Conservation (phyloP, 1,140 invertebrate species). For the Ostrea edulis region DNA sequence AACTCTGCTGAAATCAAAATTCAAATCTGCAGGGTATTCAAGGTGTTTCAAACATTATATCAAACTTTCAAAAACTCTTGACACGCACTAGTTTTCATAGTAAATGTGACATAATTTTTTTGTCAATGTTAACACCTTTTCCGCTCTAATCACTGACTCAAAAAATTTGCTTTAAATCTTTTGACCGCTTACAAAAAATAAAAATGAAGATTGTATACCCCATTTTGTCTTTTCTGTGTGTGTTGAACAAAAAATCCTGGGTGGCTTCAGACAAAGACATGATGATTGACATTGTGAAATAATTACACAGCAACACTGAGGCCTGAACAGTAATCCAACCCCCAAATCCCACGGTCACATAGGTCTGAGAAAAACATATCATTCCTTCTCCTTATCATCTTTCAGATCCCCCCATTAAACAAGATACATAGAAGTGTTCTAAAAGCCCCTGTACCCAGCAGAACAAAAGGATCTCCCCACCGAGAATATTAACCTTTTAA, state of each 20-base stretch:
- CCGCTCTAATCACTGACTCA: no score
- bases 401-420: constrained; percentile 33
- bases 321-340: neutral
- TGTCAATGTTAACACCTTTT: no score
- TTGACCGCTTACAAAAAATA: neutral
- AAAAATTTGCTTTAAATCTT: neutral
- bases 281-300: neutral
- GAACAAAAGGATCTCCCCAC: neutral
- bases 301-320: neutral
- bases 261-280: constrained; percentile 17
- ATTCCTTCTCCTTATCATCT: constrained; percentile 9
- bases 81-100: no score
- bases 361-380: neutral
- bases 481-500: constrained; percentile 6
- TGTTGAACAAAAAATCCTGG: constrained; percentile 19
- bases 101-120: no score
- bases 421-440: constrained; percentile 29
- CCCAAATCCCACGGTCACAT: constrained; percentile 18
- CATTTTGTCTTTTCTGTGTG: neutral
- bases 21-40: no score
- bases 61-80: no score
- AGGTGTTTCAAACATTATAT: no score
- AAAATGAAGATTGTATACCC: neutral
- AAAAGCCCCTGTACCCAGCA: constrained; percentile 9
- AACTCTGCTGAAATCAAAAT: neutral